Evolutionary conservation across 2,888 invertebrate genomes (phyloP).

Genomic region (Horisme vitalbata): DNA sequence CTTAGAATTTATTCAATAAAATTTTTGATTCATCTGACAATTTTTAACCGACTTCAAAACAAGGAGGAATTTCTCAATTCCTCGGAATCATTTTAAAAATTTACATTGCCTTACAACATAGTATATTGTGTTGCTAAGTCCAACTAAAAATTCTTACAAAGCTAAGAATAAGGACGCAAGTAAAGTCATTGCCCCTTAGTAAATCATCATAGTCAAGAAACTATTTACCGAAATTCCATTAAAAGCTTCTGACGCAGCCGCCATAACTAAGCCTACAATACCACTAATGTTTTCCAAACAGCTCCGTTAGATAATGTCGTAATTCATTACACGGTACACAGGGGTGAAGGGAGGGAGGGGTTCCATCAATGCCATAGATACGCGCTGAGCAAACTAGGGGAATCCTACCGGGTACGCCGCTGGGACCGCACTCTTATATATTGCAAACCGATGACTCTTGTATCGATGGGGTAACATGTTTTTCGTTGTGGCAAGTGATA

Average conservation of each 20-base stretch:
- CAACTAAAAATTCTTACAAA: too few species aligned
- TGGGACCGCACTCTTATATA: constrained; percentile 24
- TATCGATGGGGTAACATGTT: constrained; percentile 1
- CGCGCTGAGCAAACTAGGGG: constrained; percentile 27
- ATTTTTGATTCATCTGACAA: too few species aligned
- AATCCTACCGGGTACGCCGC: constrained; percentile 22
- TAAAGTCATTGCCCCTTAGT: too few species aligned
- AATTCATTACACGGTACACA: constrained; percentile 48
- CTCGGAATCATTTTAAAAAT: too few species aligned
- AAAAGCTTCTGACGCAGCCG: background rate
- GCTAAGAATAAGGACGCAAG: too few species aligned
- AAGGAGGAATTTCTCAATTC: too few species aligned
- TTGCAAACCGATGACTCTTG: constrained; percentile 12
- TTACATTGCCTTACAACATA: too few species aligned
- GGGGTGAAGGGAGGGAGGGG: constrained; percentile 37
- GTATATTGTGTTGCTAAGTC: too few species aligned
- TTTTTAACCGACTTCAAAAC: too few species aligned
- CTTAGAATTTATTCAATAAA: too few species aligned
- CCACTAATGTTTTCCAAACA: constrained; percentile 51
- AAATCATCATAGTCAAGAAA: too few species aligned
- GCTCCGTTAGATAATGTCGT: constrained; percentile 53
- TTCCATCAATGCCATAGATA: constrained; percentile 39
- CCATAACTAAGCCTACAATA: background rate
- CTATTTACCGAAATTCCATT: background rate
- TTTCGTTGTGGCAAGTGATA: too few species aligned